Evolutionary conservation across 2,797 vertebrate genomes (phyloP).

Genomic region (Carapus acus): DNA sequence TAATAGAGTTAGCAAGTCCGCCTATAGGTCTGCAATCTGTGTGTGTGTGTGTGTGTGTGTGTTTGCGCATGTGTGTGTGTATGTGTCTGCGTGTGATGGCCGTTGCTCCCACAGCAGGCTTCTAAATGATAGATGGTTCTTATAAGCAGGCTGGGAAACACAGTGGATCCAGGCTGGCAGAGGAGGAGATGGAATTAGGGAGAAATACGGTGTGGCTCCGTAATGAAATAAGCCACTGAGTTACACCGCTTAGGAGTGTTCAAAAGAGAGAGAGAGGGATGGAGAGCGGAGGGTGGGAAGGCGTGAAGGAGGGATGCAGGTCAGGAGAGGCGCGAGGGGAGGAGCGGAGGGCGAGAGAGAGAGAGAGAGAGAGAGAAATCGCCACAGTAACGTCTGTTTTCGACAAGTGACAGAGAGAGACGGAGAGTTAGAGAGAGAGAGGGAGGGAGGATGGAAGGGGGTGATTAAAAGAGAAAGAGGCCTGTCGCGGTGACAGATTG

Average conservation of each 20-base stretch:
- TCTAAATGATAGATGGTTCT: neutral
- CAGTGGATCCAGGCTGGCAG: neutral
- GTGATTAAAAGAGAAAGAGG: constrained; percentile 38
- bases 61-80: constrained; percentile 1
- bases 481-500: constrained; percentile 52
- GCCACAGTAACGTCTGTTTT: constrained; percentile 7
- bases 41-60: neutral
- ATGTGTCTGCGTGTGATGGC: no score
- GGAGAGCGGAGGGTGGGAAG: neutral
- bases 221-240: neutral
- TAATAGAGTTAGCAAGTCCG: neutral
- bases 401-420: neutral
- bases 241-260: neutral
- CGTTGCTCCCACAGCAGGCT: neutral
- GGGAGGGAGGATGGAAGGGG: constrained; percentile 33
- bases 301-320: neutral
- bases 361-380: constrained; percentile 9
- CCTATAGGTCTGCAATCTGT: neutral
- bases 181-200: neutral
- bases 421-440: constrained; percentile 31
- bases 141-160: constrained; percentile 3
- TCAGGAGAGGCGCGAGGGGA: neutral
- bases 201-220: neutral
- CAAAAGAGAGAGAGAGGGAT: neutral
- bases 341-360: neutral